Base-by-base conservation (phyloP, 2,113 vertebrate genomes). In the Forbesichthys papilliferus region DNA sequence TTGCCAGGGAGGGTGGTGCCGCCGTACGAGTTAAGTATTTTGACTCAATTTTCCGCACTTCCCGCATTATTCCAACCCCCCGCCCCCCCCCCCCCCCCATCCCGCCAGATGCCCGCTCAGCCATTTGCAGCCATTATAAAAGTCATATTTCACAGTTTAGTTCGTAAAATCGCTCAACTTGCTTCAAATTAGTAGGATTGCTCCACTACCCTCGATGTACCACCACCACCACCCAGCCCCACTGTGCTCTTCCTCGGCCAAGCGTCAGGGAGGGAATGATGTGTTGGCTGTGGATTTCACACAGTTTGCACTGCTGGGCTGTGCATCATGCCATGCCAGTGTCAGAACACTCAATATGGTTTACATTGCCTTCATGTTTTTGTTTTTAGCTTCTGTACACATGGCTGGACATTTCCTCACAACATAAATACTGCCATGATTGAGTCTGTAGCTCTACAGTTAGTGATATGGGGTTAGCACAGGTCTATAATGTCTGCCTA, bases 41-140 rank as follows among this genome's bases (percentile, higher is more conserved):
- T 73, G 79, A 78, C 76, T 86, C 75, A n/a, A 74, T 81, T 69
- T 82, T 80, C 61, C 79, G 75, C 49, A 71, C 72, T 85, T 80
- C 79, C 82, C 84, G 74, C 69, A 59, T 61, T 54, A 11, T 27
- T 33, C 20, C 55, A 57, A 49, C 48, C 48, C 48, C 48, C 67
- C n/a, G n/a, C n/a, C 71, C 48, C 48, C 48, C 48, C 67, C 48
- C 48, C 48, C 3, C 64, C 68, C 58, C 48, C 36, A 5, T 34
- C 9, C 66, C 60, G 20, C 77, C 71, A 77, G 83, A 88, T 68
- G 53, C 69, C 75, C 16, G 52, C 58, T 18, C 77, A 71, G 71
- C 79, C 81, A 90, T 89, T 90, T 91, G 86, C 82, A 80, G 64
- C 80, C 86, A 84, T 90, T 91, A 91, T 91, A 90, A 87, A 89